Evolutionary conservation across 2,113 vertebrate genomes (phyloP).

Genomic region (Haplochromis vanheusdeni): DNA sequence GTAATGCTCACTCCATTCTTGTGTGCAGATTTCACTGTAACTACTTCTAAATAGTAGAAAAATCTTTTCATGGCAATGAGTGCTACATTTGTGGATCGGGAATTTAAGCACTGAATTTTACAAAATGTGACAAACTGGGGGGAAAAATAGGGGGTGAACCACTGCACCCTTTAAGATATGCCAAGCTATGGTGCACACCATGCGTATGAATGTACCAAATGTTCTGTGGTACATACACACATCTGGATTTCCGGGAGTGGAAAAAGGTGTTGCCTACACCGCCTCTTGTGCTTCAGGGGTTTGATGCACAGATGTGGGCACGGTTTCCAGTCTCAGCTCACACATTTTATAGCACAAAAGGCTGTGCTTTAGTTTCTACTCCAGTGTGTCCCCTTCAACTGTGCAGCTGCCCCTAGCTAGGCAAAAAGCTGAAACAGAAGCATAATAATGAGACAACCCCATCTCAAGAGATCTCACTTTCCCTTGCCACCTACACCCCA

Average conservation of each 20-base stretch:
- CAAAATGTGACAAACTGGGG: not conserved
- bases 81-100: not conserved
- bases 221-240: not conserved
- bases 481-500: not conserved
- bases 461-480: conserved; percentile 7
- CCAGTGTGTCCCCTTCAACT: conserved; percentile 9
- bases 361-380: conserved; percentile 6
- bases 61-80: not conserved
- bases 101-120: not conserved
- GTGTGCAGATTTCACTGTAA: not conserved
- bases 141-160: not conserved
- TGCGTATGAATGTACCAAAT: not conserved
- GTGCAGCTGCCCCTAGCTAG: conserved; percentile 5
- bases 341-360: not conserved
- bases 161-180: not conserved
- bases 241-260: not conserved
- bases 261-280: conserved; percentile 19
- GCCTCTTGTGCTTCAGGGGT: not conserved
- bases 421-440: not conserved
- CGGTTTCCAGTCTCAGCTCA: not conserved
- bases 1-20: not conserved
- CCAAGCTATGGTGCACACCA: not conserved
- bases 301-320: conserved; percentile 22
- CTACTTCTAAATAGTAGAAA: not conserved
- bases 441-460: not conserved